Conservation (phyloP, 2,888 invertebrate species). For the Leuctra nigra region DNA sequence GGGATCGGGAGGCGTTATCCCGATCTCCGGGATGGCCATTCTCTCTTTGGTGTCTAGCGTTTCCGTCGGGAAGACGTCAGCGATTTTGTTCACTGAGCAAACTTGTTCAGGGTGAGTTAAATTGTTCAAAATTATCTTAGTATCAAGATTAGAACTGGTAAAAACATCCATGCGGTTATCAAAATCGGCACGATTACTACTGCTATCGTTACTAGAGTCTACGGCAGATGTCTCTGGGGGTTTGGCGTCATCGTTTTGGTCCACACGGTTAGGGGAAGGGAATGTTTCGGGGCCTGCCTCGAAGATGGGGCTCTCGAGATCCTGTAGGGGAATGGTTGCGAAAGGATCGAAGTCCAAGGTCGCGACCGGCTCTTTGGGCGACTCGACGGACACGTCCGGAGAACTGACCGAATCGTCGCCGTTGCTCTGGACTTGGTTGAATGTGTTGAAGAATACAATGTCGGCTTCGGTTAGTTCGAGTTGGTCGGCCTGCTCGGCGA, state of each 20-base stretch:
- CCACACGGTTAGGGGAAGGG: background rate
- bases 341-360: constrained; percentile 21
- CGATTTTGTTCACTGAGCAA: too few relatives aligned
- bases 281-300: background rate
- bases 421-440: constrained; percentile 19
- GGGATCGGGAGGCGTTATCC: background rate
- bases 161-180: constrained; percentile 18
- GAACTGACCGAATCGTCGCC: constrained; percentile 18
- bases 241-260: background rate
- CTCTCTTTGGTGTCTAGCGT: too few relatives aligned
- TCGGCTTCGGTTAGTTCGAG: constrained; percentile 6
- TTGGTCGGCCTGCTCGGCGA: constrained; percentile 1
- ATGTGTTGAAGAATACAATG: constrained; percentile 13
- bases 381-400: constrained; percentile 3
- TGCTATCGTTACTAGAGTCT: background rate
- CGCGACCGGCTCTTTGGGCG: background rate
- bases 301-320: background rate
- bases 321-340: constrained; percentile 17
- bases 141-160: too few relatives aligned
- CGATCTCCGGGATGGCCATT: constrained; percentile 1
- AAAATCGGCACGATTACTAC: constrained; percentile 3
- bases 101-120: too few relatives aligned
- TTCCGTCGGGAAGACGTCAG: too few relatives aligned
- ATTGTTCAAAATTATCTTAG: too few relatives aligned
- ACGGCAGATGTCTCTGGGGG: background rate